Conservation (phyloP, 1,140 invertebrate species). For the Xylocopa sonorina region DNA sequence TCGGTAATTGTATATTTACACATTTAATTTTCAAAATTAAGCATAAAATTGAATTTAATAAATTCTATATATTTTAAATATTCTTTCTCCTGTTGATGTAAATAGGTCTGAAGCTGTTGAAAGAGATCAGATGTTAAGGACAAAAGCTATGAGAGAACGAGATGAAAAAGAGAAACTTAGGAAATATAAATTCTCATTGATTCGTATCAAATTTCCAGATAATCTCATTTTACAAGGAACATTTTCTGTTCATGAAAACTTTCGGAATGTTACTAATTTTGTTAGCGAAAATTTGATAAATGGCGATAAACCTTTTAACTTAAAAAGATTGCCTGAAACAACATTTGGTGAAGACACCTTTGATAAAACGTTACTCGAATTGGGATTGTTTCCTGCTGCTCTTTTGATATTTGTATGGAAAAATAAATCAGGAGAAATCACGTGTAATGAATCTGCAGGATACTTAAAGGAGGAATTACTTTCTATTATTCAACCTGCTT, state of each 20-base stretch:
- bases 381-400: slow-evolving; percentile 89
- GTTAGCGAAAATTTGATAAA: slow-evolving; percentile 87
- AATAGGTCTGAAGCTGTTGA: slow-evolving; percentile 90
- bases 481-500: slow-evolving; percentile 81
- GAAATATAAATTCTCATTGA: slow-evolving; percentile 92
- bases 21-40: slow-evolving; percentile 15
- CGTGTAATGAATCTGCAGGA: slow-evolving; percentile 80
- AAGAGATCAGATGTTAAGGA: slow-evolving; percentile 90
- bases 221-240: slow-evolving; percentile 93
- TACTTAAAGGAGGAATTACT: slow-evolving; percentile 90
- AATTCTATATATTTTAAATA: background rate
- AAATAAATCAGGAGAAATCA: slow-evolving; percentile 73
- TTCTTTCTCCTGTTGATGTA: slow-evolving; percentile 52
- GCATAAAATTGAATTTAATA: slow-evolving; percentile 14
- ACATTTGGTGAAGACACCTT: slow-evolving; percentile 84
- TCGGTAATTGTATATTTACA: slow-evolving; percentile 80
- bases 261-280: slow-evolving; percentile 87
- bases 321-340: slow-evolving; percentile 85
- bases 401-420: slow-evolving; percentile 88
- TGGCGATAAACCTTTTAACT: slow-evolving; percentile 85
- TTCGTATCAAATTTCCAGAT: slow-evolving; percentile 94
- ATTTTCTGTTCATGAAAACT: slow-evolving; percentile 90
- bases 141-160: slow-evolving; percentile 96
- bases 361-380: slow-evolving; percentile 86
- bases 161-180: slow-evolving; percentile 90